phyloP scores from a whole-genome alignment of 2,113 vertebrate genomes.

The Xenopus tropicalis region DNA sequence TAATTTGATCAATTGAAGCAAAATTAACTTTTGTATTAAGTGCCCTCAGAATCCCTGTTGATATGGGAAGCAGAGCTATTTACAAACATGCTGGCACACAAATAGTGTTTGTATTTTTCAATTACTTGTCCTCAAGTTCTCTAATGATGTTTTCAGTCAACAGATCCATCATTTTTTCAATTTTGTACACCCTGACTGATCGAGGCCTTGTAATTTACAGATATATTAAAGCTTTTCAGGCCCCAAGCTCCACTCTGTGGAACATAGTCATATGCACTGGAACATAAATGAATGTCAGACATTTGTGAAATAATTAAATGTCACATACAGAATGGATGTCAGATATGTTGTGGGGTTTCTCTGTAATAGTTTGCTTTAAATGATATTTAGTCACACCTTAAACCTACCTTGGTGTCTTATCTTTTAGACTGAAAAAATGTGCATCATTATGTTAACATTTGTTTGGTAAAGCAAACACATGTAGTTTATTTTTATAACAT shows the following conservation, averaged over 20 bases:
- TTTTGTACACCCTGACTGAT: conserved; percentile 44
- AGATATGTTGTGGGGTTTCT: conserved; percentile 35
- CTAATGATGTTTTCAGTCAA: conserved; percentile 46
- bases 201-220: conserved; percentile 45
- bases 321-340: conserved; percentile 45
- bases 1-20: no score
- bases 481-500: no score
- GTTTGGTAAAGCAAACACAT: no score
- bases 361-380: conserved; percentile 36
- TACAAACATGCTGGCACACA: conserved; percentile 39
- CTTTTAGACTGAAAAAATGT: no score
- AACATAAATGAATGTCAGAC: conserved; percentile 46
- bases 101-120: conserved; percentile 45
- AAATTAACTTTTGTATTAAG: conserved; percentile 8
- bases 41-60: conserved; percentile 13
- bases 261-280: conserved; percentile 39
- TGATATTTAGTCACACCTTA: conserved; percentile 37
- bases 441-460: no score
- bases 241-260: conserved; percentile 39
- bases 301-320: conserved; percentile 45
- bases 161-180: conserved; percentile 47
- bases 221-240: conserved; percentile 46
- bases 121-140: conserved; percentile 45
- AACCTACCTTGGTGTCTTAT: conserved; percentile 3
- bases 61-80: conserved; percentile 24